Conservation (phyloP, 2,113 vertebrate genomes). For the Morone chrysops region DNA sequence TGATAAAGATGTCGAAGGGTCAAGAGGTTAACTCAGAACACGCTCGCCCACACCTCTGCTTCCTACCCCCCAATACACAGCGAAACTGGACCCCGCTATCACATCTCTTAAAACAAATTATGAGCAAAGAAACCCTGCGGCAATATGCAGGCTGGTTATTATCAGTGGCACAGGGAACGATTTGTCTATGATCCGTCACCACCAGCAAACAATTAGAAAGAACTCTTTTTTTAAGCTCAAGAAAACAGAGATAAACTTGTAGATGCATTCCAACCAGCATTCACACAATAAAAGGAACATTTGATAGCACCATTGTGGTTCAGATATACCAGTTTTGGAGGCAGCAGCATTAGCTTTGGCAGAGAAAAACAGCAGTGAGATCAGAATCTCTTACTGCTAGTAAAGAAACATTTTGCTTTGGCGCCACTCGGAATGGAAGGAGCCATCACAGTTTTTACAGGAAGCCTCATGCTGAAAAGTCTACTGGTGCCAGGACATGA, state of each 20-base stretch:
- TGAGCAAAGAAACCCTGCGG: constrained; percentile 18
- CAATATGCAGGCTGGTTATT: constrained; percentile 43
- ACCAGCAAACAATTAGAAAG: neutral
- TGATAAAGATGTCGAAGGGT: constrained; percentile 67
- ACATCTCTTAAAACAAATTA: constrained; percentile 63
- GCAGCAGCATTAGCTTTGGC: constrained; percentile 39
- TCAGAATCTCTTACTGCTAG: constrained; percentile 42
- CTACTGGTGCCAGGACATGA: constrained; percentile 23
- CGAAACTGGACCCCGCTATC: constrained; percentile 44
- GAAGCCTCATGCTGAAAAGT: constrained; percentile 33
- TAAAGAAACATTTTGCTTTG: constrained; percentile 49
- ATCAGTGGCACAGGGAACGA: neutral
- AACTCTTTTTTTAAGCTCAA: neutral
- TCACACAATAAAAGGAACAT: constrained; percentile 19
- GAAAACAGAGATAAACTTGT: constrained; percentile 8
- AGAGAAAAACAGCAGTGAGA: constrained; percentile 30
- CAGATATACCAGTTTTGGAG: constrained; percentile 28
- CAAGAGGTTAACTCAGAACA: constrained; percentile 73
- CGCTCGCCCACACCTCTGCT: constrained; percentile 27
- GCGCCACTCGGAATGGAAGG: constrained; percentile 23
- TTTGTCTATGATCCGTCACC: constrained; percentile 14
- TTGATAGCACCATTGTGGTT: constrained; percentile 11
- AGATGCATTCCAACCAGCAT: neutral
- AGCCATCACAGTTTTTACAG: constrained; percentile 24
- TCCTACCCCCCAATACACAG: neutral